Evolutionary conservation across 2,888 invertebrate genomes (phyloP).

Genomic region (Sphaerophoria rueppellii): DNA sequence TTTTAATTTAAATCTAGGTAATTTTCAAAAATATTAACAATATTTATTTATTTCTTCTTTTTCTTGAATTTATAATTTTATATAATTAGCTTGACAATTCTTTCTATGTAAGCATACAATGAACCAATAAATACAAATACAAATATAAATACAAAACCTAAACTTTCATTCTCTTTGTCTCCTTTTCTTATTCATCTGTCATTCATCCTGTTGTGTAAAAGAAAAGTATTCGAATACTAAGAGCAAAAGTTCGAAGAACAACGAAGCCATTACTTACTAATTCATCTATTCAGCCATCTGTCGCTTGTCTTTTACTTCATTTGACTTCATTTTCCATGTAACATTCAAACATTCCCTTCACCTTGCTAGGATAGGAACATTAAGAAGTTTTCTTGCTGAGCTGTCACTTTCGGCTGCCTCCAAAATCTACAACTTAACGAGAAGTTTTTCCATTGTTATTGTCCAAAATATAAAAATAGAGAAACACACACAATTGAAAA

Average conservation of each 20-base stretch:
- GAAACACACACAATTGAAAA: conserved; percentile 66
- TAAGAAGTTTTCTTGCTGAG: conserved; percentile 24
- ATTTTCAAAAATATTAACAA: too few species aligned
- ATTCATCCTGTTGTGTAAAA: not conserved
- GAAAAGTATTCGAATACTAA: not conserved
- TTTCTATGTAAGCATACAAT: too few species aligned
- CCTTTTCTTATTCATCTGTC: conserved; percentile 1
- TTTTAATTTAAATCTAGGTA: too few species aligned
- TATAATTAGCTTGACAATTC: too few species aligned
- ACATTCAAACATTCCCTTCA: not conserved
- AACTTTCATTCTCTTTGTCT: conserved; percentile 46
- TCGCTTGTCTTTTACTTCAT: conserved; percentile 67
- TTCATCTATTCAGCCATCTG: conserved; percentile 66
- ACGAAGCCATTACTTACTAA: conserved; percentile 56
- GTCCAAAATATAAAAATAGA: conserved; percentile 57
- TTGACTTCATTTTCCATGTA: conserved; percentile 64
- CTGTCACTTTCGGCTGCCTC: conserved; percentile 16
- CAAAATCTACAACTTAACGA: not conserved
- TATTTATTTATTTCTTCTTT: too few species aligned
- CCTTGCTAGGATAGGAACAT: not conserved
- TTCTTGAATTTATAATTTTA: too few species aligned
- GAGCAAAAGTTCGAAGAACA: not conserved
- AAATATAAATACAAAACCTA: too few species aligned
- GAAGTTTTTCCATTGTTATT: conserved; percentile 27
- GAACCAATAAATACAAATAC: too few species aligned